Base-by-base conservation (phyloP, 2,113 vertebrate species). In the Osmerus mordax region DNA sequence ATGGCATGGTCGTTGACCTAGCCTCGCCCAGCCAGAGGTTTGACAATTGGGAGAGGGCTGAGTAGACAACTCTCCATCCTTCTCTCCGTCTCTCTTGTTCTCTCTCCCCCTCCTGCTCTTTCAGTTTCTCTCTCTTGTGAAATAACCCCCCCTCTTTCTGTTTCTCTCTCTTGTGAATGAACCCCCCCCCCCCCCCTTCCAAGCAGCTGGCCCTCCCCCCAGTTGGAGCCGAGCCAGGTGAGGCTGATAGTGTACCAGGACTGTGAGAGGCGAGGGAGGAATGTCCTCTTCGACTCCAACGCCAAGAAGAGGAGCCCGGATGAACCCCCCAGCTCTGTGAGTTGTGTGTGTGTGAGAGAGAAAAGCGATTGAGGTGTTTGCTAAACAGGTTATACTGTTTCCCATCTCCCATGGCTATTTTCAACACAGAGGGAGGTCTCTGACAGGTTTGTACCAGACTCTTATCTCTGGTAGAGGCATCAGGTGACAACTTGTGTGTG, bases 201-300 rank as follows among this genome's bases (percentile, higher is more conserved):
- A 23, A 75, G 14, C 70, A 99, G 96, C 92, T 99, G 97, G 97
- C 94, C 96, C 70, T 90, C 94, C 76, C 93, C 96, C 25, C 95
- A 97, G 87, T 94, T 98, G 92, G 96, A 99, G 82, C 94, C 96
- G 70, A 93, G 94, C 84, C 97, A 99, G 81, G 97, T 99, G 90
- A 93, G 97, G 67, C 92, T 99, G 82, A 95, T 99, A 2, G 96
- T 99, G 3, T 99, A 99, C 81, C 97, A 99, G 91, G 97, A 99
- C 91, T 99, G 97, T 13, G 97, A 99, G 80, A 92, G 95, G 75
- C 92, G 97, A 11, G 97, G 97, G 18, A 91, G 97, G 80, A 97
- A 98, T 90, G 96, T 98, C 88, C 94, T 99, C 36, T 99, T 98
- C 72, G 97, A 99, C 87, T 99, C 97, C 73, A 96, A 92, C 11